Evolutionary conservation across 2,888 invertebrate species (phyloP).

Genomic region (Acrobasis consociella): DNA sequence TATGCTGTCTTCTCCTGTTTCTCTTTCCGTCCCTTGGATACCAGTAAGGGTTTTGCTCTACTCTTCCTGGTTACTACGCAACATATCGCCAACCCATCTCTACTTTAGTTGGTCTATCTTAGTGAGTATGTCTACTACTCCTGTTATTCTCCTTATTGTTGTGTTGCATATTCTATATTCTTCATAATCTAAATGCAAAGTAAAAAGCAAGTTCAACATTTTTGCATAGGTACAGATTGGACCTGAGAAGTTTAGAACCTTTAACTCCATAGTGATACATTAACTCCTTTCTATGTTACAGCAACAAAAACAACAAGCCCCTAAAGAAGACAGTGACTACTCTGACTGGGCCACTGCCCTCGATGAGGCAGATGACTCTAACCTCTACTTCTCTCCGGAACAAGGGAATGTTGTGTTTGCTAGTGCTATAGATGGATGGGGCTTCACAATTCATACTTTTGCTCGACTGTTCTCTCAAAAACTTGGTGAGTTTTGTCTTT

Average conservation of each 20-base stretch:
- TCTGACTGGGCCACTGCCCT: constrained; percentile 91
- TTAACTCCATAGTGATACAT: not conserved
- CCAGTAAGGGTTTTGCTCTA: too few relatives aligned
- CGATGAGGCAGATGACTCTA: constrained; percentile 92
- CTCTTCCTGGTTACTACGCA: too few relatives aligned
- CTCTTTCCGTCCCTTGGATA: too few relatives aligned
- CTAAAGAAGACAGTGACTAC: constrained; percentile 64
- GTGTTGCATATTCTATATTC: too few relatives aligned
- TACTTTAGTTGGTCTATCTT: too few relatives aligned
- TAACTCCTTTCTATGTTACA: constrained; percentile 3
- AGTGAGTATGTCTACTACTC: too few relatives aligned
- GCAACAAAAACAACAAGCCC: constrained; percentile 45
- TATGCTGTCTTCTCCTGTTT: too few relatives aligned
- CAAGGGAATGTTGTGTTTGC: constrained; percentile 98
- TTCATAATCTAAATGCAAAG: too few relatives aligned
- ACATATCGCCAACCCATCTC: too few relatives aligned
- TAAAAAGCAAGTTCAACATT: too few relatives aligned
- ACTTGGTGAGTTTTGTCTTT: constrained; percentile 69
- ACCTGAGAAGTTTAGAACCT: constrained; percentile 31
- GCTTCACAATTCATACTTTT: constrained; percentile 89
- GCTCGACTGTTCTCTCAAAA: constrained; percentile 89
- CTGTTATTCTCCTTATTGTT: too few relatives aligned
- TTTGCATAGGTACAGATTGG: too few relatives aligned
- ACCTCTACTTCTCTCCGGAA: constrained; percentile 96
- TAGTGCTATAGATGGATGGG: constrained; percentile 98